Percentiles rank a stretch among this genome's conserved stretches.
Evolutionary conservation across 1,140 invertebrate species (phyloP).

Genomic region (Lordiphosa collinella): DNA sequence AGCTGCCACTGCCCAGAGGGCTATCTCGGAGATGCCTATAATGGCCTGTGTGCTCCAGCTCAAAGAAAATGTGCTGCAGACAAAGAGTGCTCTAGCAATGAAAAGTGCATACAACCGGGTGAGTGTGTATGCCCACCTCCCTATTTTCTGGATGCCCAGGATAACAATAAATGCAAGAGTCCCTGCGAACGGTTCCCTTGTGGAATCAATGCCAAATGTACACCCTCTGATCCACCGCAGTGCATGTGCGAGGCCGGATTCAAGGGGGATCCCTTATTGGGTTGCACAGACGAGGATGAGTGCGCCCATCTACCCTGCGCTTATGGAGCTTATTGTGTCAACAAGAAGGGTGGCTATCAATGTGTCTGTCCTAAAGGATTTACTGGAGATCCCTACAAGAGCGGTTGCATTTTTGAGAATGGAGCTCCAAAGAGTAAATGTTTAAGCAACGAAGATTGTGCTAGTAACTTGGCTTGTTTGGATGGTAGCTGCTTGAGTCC

Average conservation of each 20-base stretch:
- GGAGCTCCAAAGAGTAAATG: slow-evolving; percentile 83
- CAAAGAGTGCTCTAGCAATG: slow-evolving; percentile 90
- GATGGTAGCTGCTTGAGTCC: slow-evolving; percentile 90
- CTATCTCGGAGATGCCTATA: slow-evolving; percentile 84
- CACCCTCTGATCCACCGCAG: slow-evolving; percentile 91
- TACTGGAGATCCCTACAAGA: slow-evolving; percentile 90
- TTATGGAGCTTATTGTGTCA: slow-evolving; percentile 91
- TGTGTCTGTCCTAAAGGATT: slow-evolving; percentile 91
- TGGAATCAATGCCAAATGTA: slow-evolving; percentile 95
- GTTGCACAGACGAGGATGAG: slow-evolving; percentile 92
- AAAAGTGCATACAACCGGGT: slow-evolving; percentile 94
- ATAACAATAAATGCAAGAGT: slow-evolving; percentile 92
- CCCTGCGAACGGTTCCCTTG: slow-evolving; percentile 93
- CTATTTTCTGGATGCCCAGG: slow-evolving; percentile 89
- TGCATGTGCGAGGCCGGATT: slow-evolving; percentile 93
- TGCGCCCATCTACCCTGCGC: slow-evolving; percentile 88
- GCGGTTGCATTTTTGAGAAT: slow-evolving; percentile 84
- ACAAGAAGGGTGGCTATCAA: slow-evolving; percentile 90
- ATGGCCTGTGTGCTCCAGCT: slow-evolving; percentile 88
- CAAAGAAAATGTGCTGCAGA: slow-evolving; percentile 90
- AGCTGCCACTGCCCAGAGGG: slow-evolving; percentile 91
- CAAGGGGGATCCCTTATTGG: slow-evolving; percentile 89
- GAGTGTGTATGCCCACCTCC: slow-evolving; percentile 94
- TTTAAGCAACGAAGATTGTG: slow-evolving; percentile 87
- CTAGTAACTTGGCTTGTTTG: slow-evolving; percentile 88